A percentile compares a stretch with the other conserved stretches of the same genome.
phyloP scores from a whole-genome alignment of 2,113 vertebrate species.

The Ciconia maguari region DNA sequence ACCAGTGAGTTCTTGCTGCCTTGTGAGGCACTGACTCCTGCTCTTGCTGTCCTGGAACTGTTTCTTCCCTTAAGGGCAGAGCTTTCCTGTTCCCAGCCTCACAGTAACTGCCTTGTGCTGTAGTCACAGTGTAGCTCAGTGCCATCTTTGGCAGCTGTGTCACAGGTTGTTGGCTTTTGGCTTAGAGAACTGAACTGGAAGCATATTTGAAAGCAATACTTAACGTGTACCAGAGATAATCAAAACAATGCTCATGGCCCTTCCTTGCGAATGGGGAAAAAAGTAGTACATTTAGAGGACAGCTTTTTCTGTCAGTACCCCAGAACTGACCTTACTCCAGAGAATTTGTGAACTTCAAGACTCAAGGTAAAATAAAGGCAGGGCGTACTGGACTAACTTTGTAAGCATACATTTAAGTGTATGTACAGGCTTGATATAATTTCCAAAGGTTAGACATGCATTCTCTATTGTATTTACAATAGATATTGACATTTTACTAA shows the following conservation, averaged over 20 bases:
- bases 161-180: background rate
- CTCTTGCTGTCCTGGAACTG: background rate
- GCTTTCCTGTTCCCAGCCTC: background rate
- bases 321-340: background rate
- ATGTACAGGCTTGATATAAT: background rate
- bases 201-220: background rate
- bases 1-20: background rate
- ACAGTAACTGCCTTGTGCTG: background rate
- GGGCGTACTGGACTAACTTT: background rate
- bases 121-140: background rate
- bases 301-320: background rate
- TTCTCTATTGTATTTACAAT: background rate
- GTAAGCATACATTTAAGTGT: background rate
- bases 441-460: background rate
- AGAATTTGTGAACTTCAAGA: background rate
- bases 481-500: background rate
- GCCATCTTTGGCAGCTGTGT: background rate
- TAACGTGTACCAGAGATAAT: background rate
- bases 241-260: background rate
- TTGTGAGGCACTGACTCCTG: background rate
- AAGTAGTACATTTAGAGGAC: background rate
- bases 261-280: background rate
- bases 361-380: background rate
- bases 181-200: background rate
- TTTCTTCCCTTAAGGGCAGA: background rate